Base-by-base conservation (phyloP, 2,888 invertebrate species). In the Agonum fuliginosum region DNA sequence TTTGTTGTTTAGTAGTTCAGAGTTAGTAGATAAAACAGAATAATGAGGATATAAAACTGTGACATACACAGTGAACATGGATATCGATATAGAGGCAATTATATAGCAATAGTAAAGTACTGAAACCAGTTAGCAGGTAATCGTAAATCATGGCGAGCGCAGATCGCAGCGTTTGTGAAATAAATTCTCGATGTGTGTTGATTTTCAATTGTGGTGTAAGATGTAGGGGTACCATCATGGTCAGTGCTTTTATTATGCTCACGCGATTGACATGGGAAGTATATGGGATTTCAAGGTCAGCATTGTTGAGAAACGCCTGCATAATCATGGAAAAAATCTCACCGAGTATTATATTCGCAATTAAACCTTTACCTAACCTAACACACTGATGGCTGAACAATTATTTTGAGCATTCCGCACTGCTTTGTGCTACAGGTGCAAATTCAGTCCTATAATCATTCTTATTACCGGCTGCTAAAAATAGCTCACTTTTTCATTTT, bases 261-360 rank as follows among this genome's bases (percentile, higher is more conserved):
- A 43, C 67, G 43, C 67, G 30, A 67, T 67, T 67, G 67, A 43
- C 67, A 43, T 67, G 67, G 22, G 67, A 41, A 41, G 43, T 71
- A 71, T 71, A 71, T 71, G 46, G 71, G 14, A 14, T 71, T 51
- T 71, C 71, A 71, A 71, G 71, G 71, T 71, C 71, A 71, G 27
- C 20, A 19, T 20, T 43, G 67, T 22, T 43, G 22, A 20, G 34
- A 20, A 67, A 43, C 67, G 67, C 67, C 67, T 67, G 37, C 67
- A 41, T 67, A 43, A 41, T 22, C 19, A 12, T 37, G 20, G 67
- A 22, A 67, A 67, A 67, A 67, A 62, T 62, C 67, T 20, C 5
- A 67, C 6, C 67, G 43, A 20, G 67, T 67, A 67, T 67, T 67
- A 67, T 67, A 67, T 67, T 67, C 30, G 67, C 67, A 67, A 67